phyloP scores from a whole-genome alignment of 2,797 vertebrate genomes.

The Ctenopoma multispine region DNA sequence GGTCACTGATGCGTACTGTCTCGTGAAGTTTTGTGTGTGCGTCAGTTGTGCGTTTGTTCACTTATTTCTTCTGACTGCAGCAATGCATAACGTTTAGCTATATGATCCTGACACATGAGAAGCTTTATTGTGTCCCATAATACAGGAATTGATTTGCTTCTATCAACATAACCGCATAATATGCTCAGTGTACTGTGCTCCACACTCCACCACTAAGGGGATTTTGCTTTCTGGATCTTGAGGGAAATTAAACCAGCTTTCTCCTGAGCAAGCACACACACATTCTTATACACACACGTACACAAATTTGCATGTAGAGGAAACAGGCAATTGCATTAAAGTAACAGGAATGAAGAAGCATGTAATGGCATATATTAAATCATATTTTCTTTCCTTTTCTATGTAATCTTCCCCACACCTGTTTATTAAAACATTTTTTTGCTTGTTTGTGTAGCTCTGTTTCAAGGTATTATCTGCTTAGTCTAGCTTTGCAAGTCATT shows the following conservation, averaged over 20 bases:
- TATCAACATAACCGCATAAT: conserved; percentile 79
- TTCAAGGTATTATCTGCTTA: conserved; percentile 50
- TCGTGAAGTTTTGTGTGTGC: conserved; percentile 19
- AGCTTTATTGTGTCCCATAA: conserved; percentile 66
- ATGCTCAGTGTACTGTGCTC: conserved; percentile 68
- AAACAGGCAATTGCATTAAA: conserved; percentile 38
- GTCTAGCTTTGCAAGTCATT: conserved; percentile 62
- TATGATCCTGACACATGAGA: conserved; percentile 51
- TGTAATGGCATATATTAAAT: conserved; percentile 24
- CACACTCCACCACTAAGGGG: conserved; percentile 63
- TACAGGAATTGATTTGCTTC: conserved; percentile 77
- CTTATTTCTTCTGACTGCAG: conserved; percentile 12
- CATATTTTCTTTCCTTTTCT: conserved; percentile 13
- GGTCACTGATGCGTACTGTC: conserved; percentile 36
- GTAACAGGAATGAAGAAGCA: conserved; percentile 11
- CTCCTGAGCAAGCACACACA: conserved; percentile 42
- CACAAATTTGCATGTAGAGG: conserved; percentile 22
- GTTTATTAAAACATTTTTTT: conserved; percentile 15
- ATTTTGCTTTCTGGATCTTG: conserved; percentile 75
- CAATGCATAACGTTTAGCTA: conserved; percentile 28
- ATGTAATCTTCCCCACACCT: conserved; percentile 14
- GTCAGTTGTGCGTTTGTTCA: conserved; percentile 7
- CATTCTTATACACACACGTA: conserved; percentile 23
- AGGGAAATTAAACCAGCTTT: conserved; percentile 78
- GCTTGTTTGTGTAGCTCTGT: conserved; percentile 23